Base-by-base conservation (phyloP, 2,888 invertebrate species). In the Gymnoscelis rufifasciata region DNA sequence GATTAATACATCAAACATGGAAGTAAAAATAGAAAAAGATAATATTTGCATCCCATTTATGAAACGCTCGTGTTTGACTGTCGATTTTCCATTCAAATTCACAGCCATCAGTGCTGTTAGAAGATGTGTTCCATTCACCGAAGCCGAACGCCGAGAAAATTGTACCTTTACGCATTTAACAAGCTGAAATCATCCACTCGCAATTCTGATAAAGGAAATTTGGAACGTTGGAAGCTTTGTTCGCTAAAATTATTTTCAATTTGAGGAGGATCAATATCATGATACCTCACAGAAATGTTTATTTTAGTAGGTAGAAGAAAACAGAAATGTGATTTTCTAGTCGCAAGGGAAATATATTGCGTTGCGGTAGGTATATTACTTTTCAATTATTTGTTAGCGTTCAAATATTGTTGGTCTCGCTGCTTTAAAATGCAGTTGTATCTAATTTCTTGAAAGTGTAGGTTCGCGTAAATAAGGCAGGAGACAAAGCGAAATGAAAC, bases 31-130 rank as follows among this genome's bases (percentile, higher is more conserved):
- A 51, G 11, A 53, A 19, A 53, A 26, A 38, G 26, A 39, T 31
- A 57, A 52, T 59, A 60, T 69, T 63, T 60, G 52, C 57, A 59
- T 61, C 58, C 44, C 54, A 64, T 68, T 64, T 64, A 46, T 52
- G 56, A 64, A 62, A 59, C 52, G 48, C 58, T 60, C 62, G 54
- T 65, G 60, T 68, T 71, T 67, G 65, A 64, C 59, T 68, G 59
- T 56, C 57, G 52, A 69, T 70, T 74, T 74, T 71, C 66, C 66
- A 68, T 64, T 61, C 62, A 64, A 64, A 64, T 68, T 64, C 56
- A 60, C 57, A 62, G 66, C 65, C 64, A 72, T 66, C 63, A 62
- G 43, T 47, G 49, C 33, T 47, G 55, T 53, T 47, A 52, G 46
- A 63, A 65, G 60, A 63, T 60, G 57, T 61, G 59, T 62, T 56